phyloP scores from a whole-genome alignment of 2,888 invertebrate genomes.

The Linnaemya tessellans region DNA sequence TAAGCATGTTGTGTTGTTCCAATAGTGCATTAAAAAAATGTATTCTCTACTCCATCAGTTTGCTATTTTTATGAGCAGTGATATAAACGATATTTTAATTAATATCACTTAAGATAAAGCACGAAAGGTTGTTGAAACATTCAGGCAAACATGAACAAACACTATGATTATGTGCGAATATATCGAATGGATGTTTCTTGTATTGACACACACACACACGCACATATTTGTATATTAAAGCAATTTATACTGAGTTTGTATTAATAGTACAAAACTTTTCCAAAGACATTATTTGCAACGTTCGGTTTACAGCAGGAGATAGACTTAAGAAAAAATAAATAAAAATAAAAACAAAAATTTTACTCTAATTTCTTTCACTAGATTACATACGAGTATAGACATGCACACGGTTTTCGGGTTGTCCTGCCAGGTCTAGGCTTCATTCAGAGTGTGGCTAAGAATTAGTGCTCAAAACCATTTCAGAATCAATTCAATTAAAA shows the following conservation, averaged over 20 bases:
- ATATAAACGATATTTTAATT: slow-evolving; percentile 73
- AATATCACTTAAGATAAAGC: slow-evolving; percentile 73
- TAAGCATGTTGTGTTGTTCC: slow-evolving; percentile 9
- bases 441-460: not conserved
- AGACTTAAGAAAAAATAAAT: slow-evolving; percentile 5
- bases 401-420: not conserved
- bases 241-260: slow-evolving; percentile 12
- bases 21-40: slow-evolving; percentile 48
- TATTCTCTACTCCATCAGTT: slow-evolving; percentile 63
- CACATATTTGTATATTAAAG: slow-evolving; percentile 21
- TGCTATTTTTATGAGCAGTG: slow-evolving; percentile 72
- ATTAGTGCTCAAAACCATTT: not conserved
- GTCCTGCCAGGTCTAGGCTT: not conserved
- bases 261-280: slow-evolving; percentile 33
- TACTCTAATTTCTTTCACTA: slow-evolving; percentile 30
- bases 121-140: slow-evolving; percentile 67
- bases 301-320: slow-evolving; percentile 13
- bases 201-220: slow-evolving; percentile 6
- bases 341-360: not conserved
- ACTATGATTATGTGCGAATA: not conserved
- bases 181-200: slow-evolving; percentile 24
- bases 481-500: too few relatives aligned
- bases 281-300: slow-evolving; percentile 33
- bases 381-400: slow-evolving; percentile 14
- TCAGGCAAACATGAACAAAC: slow-evolving; percentile 48